phyloP scores from a whole-genome alignment of 1,140 invertebrate genomes.

The Drosophila cardini region DNA sequence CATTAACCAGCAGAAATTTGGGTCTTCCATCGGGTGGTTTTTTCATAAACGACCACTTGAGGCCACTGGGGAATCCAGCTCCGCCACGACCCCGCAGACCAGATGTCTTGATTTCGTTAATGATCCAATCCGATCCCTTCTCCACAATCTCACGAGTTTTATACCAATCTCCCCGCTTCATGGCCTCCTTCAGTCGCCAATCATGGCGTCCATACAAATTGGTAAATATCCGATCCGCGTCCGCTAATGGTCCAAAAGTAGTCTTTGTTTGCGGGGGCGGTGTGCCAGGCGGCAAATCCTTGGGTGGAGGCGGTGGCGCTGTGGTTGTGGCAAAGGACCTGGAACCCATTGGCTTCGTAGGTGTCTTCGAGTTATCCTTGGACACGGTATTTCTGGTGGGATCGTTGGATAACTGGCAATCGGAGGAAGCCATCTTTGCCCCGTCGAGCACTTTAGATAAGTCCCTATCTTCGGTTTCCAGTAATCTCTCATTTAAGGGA shows the following conservation, averaged over 20 bases:
- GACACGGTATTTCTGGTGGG: not conserved
- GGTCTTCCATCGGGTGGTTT: conserved; percentile 87
- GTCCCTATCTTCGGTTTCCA: conserved; percentile 25
- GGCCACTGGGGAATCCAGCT: conserved; percentile 91
- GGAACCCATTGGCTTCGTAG: not conserved
- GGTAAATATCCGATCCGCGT: conserved; percentile 72
- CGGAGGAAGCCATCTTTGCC: not conserved
- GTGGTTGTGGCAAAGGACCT: conserved; percentile 19
- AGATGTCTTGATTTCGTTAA: conserved; percentile 89
- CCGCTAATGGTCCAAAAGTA: conserved; percentile 64
- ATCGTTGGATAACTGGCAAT: not conserved
- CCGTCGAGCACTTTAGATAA: not conserved
- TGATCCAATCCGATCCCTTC: conserved; percentile 77
- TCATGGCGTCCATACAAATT: conserved; percentile 74
- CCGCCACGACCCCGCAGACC: conserved; percentile 91
- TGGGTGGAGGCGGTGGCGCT: conserved; percentile 24
- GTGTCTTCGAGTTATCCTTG: not conserved
- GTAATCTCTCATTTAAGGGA: conserved; percentile 12
- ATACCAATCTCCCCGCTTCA: conserved; percentile 75
- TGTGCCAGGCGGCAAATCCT: conserved; percentile 61
- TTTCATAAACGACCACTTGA: conserved; percentile 93
- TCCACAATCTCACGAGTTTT: conserved; percentile 71
- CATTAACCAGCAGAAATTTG: conserved; percentile 92
- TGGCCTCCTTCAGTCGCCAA: conserved; percentile 67
- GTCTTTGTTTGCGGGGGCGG: conserved; percentile 71